Conservation (phyloP, 1,140 invertebrate genomes). For the Leptestheria dahalacensis region DNA sequence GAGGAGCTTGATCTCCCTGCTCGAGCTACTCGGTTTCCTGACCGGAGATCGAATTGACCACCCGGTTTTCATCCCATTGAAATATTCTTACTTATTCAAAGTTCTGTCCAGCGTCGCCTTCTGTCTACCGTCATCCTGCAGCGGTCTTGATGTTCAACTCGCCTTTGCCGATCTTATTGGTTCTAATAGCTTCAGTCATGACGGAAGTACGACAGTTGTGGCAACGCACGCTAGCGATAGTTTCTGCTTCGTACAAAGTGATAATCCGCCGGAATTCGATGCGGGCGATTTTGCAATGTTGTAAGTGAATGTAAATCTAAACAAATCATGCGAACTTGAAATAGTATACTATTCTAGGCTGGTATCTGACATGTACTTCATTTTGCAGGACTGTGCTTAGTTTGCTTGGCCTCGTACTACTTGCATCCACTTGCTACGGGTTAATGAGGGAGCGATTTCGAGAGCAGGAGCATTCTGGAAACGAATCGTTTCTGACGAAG, state of each 20-base stretch:
- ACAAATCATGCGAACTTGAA: background rate
- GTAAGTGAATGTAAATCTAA: background rate
- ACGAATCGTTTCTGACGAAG: too few relatives aligned
- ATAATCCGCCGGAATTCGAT: background rate
- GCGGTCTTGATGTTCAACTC: background rate
- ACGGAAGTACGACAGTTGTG: background rate
- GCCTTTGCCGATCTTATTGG: slow-evolving; percentile 7
- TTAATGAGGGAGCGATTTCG: background rate
- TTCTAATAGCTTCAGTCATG: background rate
- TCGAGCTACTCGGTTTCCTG: background rate
- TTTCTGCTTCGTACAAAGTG: background rate
- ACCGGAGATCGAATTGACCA: too few relatives aligned
- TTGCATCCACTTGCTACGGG: background rate
- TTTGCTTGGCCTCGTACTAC: background rate
- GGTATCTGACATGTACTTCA: too few relatives aligned
- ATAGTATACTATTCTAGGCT: background rate
- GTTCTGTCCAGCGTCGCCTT: slow-evolving; percentile 8
- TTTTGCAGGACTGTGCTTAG: background rate
- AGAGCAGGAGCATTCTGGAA: too few relatives aligned
- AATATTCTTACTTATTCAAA: background rate
- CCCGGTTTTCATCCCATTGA: background rate
- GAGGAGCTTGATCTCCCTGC: background rate
- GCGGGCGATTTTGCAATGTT: slow-evolving; percentile 1
- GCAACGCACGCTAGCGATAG: background rate
- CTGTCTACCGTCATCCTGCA: slow-evolving; percentile 15